Percentiles rank a stretch among this genome's conserved stretches.
Evolutionary conservation across 2,888 invertebrate genomes (phyloP).

Genomic region (Agrilus cyanescens): DNA sequence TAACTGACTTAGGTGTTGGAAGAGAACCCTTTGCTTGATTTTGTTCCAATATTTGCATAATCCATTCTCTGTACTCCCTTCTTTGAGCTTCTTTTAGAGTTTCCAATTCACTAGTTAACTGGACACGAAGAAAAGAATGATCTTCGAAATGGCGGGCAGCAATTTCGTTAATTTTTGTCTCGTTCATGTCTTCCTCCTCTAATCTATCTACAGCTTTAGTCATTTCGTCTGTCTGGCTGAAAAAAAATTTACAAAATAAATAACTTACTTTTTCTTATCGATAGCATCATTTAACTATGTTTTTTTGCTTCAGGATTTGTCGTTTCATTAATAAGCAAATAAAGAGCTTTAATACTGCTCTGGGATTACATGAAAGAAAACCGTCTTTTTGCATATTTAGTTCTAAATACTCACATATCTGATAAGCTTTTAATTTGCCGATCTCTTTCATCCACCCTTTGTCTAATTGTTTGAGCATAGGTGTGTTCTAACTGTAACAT

Average conservation of each 20-base stretch:
- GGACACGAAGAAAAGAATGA: conserved; percentile 71
- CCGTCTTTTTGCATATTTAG: no score
- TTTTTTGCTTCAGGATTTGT: no score
- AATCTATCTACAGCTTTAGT: conserved; percentile 69
- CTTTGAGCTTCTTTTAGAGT: conserved; percentile 76
- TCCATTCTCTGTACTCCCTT: conserved; percentile 79
- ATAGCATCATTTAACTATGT: no score
- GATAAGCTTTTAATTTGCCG: conserved; percentile 58
- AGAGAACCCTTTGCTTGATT: conserved; percentile 47
- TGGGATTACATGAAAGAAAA: no score
- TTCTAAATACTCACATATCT: conserved; percentile 37
- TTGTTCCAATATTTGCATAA: conserved; percentile 67
- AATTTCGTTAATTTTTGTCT: conserved; percentile 74
- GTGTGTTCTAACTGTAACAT: conserved; percentile 80
- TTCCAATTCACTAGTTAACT: conserved; percentile 76
- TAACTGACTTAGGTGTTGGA: conserved; percentile 41
- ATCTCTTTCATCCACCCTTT: conserved; percentile 60
- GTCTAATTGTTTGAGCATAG: conserved; percentile 69
- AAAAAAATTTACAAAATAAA: conserved; percentile 13
- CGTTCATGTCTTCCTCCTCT: conserved; percentile 66
- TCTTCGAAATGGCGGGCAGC: conserved; percentile 72
- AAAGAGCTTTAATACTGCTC: no score
- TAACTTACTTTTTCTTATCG: background rate
- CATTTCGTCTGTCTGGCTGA: conserved; percentile 80
- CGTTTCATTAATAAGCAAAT: no score